A percentile compares a stretch with the other conserved stretches of the same genome.
These are phyloP conservation scores for Uria aalge DNA, from an alignment of 2,113 vertebrate species.

Conservation along the genomic window DNA sequence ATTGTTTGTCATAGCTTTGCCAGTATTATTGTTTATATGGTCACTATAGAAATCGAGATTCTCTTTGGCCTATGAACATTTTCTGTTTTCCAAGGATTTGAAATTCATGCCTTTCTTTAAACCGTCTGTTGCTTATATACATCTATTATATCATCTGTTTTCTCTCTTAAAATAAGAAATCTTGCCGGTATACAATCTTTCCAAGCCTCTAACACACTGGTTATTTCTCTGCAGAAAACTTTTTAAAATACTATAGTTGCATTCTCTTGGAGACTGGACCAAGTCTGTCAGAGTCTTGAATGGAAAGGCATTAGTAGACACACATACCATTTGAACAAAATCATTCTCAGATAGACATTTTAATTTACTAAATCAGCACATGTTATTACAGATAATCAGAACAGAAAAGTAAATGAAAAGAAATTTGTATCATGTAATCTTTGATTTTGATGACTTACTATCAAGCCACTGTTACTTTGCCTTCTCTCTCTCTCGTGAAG, in stretches of 20 bases:
- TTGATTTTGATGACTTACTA: slow-evolving; percentile 84
- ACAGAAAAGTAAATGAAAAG: background rate
- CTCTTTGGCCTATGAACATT: background rate
- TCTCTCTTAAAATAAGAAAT: background rate
- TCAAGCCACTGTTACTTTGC: slow-evolving; percentile 88
- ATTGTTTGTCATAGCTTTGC: background rate
- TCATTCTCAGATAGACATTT: background rate
- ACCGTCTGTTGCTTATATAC: background rate
- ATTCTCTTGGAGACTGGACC: background rate
- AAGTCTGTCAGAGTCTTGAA: background rate
- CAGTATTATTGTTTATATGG: background rate
- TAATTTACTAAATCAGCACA: background rate
- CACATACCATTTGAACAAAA: background rate
- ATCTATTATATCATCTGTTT: background rate
- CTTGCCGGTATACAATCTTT: background rate
- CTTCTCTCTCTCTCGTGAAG: slow-evolving; percentile 85
- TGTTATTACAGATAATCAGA: background rate
- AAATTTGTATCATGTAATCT: background rate
- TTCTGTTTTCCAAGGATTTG: background rate
- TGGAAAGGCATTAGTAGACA: background rate
- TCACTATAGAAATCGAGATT: background rate
- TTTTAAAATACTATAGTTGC: background rate
- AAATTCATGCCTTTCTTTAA: background rate
- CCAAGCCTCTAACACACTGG: background rate
- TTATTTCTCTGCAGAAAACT: background rate